Percentiles rank a stretch among this genome's conserved stretches.
Conservation (phyloP, 1,140 invertebrate species). For the Lepidotrigona ventralis region DNA sequence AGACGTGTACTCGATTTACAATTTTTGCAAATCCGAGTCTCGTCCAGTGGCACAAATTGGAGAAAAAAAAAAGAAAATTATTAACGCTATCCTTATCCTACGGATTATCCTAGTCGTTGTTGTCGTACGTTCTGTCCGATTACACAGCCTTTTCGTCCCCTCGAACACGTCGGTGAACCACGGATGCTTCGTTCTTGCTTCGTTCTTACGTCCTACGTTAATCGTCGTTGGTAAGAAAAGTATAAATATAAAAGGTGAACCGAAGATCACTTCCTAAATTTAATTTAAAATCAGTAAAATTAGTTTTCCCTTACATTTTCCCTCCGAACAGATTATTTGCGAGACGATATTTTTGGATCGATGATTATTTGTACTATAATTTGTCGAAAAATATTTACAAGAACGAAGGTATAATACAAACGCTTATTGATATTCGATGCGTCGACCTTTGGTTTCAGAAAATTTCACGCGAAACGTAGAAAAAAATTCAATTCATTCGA, state of each 20-base stretch:
- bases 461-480: neutral
- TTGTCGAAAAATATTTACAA: too few relatives aligned
- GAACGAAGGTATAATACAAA: neutral
- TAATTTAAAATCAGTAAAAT: too few relatives aligned
- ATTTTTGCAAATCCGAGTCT: neutral
- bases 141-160: slow-evolving; percentile 22
- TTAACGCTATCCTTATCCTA: slow-evolving; percentile 9
- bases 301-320: too few relatives aligned
- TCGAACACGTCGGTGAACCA: neutral
- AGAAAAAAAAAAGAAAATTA: neutral
- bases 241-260: too few relatives aligned
- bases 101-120: slow-evolving; percentile 18
- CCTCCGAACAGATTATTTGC: too few relatives aligned
- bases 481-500: neutral
- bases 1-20: neutral
- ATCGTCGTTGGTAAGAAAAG: too few relatives aligned
- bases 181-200: neutral
- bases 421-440: neutral
- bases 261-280: too few relatives aligned
- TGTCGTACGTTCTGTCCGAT: neutral
- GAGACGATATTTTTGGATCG: accelerated
- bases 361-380: too few relatives aligned
- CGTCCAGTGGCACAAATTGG: slow-evolving; percentile 25
- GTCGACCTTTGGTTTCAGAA: neutral
- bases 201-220: too few relatives aligned